These are phyloP conservation scores for Ginglymostoma cirratum DNA, from an alignment of 2,113 vertebrate genomes.

Conservation along the genomic window DNA sequence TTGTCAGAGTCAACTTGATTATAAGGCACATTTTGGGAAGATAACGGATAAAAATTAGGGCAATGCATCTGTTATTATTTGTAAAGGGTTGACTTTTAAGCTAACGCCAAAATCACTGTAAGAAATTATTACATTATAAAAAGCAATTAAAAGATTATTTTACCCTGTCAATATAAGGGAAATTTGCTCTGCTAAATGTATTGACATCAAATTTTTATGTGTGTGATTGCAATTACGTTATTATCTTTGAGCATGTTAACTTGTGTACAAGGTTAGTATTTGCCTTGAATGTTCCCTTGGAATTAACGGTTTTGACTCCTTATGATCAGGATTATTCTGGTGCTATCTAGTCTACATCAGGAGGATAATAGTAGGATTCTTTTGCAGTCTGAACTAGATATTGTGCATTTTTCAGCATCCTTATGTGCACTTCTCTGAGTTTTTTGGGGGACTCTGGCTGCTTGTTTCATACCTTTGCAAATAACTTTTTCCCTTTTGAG, in stretches of 20 bases:
- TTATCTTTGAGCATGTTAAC: not conserved
- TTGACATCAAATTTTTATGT: not conserved
- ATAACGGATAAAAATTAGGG: not conserved
- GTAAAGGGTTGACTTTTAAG: not conserved
- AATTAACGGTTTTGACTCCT: no score
- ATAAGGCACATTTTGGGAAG: not conserved
- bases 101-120: not conserved
- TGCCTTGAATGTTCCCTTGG: no score
- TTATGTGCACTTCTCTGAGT: no score
- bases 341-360: no score
- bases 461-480: no score
- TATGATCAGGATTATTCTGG: no score
- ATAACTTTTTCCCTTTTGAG: no score
- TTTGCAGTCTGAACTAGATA: no score
- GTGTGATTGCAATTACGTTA: not conserved
- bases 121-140: not conserved
- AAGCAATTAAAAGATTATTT: not conserved
- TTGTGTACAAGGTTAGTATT: no score
- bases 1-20: not conserved
- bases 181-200: not conserved
- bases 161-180: not conserved
- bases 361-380: no score
- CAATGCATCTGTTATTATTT: not conserved
- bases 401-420: no score
- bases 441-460: no score